Evolutionary conservation across 2,797 vertebrate genomes (phyloP).

Genomic region (Coccyzus lansbergi): DNA sequence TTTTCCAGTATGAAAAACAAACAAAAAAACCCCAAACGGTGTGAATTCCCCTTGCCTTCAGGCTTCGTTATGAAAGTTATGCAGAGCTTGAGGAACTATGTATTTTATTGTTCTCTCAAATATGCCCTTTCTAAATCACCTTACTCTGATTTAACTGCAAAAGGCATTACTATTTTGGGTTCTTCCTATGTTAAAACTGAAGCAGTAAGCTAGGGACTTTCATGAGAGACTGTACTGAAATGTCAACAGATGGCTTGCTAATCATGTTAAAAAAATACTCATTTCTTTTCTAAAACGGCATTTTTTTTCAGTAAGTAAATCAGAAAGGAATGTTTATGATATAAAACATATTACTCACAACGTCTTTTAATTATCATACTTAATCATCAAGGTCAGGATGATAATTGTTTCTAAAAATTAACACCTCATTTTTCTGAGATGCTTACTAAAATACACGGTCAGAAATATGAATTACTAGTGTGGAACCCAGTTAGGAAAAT

Average conservation of each 20-base stretch:
- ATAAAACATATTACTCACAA: conserved; percentile 83
- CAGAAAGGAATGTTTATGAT: conserved; percentile 81
- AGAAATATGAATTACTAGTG: conserved; percentile 55
- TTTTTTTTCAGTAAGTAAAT: conserved; percentile 78
- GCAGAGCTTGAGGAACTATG: conserved; percentile 38
- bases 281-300: conserved; percentile 81
- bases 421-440: conserved; percentile 72
- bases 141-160: conserved; percentile 82
- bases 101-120: conserved; percentile 72
- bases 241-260: conserved; percentile 87
- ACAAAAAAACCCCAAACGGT: neutral
- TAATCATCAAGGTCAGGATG: conserved; percentile 83
- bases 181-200: conserved; percentile 79
- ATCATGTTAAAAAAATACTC: conserved; percentile 84
- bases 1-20: conserved; percentile 11
- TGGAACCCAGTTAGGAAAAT: conserved; percentile 49
- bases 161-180: conserved; percentile 84
- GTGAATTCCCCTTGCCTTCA: conserved; percentile 52
- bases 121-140: conserved; percentile 80
- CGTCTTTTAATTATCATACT: conserved; percentile 81
- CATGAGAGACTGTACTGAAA: conserved; percentile 82
- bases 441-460: conserved; percentile 67
- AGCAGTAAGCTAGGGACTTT: conserved; percentile 81
- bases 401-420: conserved; percentile 84
- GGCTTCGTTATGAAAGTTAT: conserved; percentile 61